Conservation (phyloP, 2,113 vertebrate species). For the Campylomormyrus numenius region DNA sequence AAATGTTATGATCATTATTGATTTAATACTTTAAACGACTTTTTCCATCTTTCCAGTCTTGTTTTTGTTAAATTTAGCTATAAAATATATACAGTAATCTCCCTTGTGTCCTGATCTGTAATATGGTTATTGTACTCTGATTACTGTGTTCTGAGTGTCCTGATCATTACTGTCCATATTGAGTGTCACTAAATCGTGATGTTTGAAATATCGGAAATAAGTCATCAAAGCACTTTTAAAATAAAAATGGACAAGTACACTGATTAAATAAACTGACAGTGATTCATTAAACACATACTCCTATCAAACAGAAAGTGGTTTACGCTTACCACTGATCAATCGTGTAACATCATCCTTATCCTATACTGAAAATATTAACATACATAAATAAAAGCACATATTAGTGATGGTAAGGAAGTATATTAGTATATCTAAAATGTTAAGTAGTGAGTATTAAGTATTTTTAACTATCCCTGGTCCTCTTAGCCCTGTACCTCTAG, state of each 20-base stretch:
- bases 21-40: background rate
- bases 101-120: background rate
- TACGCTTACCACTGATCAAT: background rate
- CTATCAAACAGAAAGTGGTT: background rate
- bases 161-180: background rate
- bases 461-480: background rate
- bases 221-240: background rate
- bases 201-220: background rate
- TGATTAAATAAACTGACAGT: background rate
- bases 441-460: background rate
- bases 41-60: background rate
- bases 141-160: background rate
- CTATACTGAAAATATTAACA: background rate
- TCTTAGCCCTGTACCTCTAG: background rate
- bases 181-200: background rate
- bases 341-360: background rate
- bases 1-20: background rate
- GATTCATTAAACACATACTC: background rate
- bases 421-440: background rate
- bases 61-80: background rate
- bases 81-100: background rate
- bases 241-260: background rate
- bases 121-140: background rate
- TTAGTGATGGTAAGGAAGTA: background rate
- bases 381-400: background rate